These are phyloP conservation scores for Moxostoma hubbsi DNA, from an alignment of 2,797 vertebrate species.

Conservation along the genomic window DNA sequence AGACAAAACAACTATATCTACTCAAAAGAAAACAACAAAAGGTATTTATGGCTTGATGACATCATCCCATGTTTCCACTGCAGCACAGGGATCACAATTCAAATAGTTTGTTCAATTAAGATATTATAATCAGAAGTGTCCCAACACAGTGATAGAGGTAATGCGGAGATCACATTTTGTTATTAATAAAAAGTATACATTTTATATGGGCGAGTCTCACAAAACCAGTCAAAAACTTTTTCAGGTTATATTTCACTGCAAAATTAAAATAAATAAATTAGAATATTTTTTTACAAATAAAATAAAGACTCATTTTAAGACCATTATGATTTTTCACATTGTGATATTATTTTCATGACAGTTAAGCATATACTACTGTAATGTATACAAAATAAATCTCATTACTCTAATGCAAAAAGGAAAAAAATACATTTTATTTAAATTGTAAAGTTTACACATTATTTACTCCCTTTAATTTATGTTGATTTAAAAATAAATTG, in stretches of 20 bases:
- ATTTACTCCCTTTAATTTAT: too few relatives aligned
- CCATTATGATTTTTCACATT: not conserved
- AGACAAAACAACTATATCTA: constrained; percentile 40
- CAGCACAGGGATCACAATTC: not conserved
- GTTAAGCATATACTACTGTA: too few relatives aligned
- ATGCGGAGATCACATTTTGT: too few relatives aligned
- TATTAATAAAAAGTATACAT: not conserved
- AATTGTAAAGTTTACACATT: too few relatives aligned
- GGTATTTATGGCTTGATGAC: constrained; percentile 29
- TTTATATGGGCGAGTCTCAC: not conserved
- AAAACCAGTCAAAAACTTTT: not conserved
- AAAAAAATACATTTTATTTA: too few relatives aligned
- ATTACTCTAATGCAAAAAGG: too few relatives aligned
- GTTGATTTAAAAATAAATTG: too few relatives aligned
- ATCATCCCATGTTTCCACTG: constrained; percentile 15
- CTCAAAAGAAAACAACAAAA: constrained; percentile 29
- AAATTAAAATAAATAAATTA: not conserved
- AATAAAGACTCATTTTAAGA: not conserved
- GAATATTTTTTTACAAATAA: not conserved
- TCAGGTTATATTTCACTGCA: not conserved
- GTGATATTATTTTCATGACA: not conserved
- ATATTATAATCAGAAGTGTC: constrained; percentile 19
- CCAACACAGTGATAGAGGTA: not conserved
- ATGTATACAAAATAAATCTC: too few relatives aligned
- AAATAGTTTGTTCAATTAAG: constrained; percentile 4